Conservation (phyloP, 2,888 invertebrate genomes). For the Carpatolechia fugitivella region DNA sequence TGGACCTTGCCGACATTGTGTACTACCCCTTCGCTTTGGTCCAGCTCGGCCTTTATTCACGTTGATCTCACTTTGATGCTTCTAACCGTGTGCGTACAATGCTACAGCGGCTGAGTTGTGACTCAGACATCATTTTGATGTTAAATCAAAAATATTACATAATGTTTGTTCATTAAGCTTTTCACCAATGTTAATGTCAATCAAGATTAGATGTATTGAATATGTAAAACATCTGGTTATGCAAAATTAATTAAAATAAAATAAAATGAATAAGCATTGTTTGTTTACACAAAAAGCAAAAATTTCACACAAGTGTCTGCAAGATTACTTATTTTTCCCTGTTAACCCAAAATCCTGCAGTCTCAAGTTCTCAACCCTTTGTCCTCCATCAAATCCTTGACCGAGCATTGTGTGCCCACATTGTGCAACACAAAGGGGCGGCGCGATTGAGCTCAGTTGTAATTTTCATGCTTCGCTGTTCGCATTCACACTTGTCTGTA, state of each 20-base stretch:
- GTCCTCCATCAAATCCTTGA: conserved; percentile 72
- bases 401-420: conserved; percentile 57
- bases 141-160: background rate
- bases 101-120: conserved; percentile 37
- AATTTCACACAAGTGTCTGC: background rate
- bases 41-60: conserved; percentile 71
- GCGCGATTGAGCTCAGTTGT: conserved; percentile 69
- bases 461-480: conserved; percentile 73
- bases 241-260: too few relatives aligned
- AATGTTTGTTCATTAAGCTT: too few relatives aligned
- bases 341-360: conserved; percentile 5
- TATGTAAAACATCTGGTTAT: too few relatives aligned
- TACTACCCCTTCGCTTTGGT: conserved; percentile 69
- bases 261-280: too few relatives aligned
- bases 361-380: conserved; percentile 9
- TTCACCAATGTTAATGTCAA: too few relatives aligned
- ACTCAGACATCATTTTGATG: conserved; percentile 28
- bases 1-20: conserved; percentile 75
- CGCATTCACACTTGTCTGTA: conserved; percentile 62
- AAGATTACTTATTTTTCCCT: conserved; percentile 1
- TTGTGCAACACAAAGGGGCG: conserved; percentile 65
- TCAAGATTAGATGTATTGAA: too few relatives aligned
- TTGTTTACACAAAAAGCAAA: too few relatives aligned
- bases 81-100: conserved; percentile 64
- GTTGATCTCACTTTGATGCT: conserved; percentile 74